phyloP scores from a whole-genome alignment of 2,888 invertebrate genomes.

The Drosophila robusta region DNA sequence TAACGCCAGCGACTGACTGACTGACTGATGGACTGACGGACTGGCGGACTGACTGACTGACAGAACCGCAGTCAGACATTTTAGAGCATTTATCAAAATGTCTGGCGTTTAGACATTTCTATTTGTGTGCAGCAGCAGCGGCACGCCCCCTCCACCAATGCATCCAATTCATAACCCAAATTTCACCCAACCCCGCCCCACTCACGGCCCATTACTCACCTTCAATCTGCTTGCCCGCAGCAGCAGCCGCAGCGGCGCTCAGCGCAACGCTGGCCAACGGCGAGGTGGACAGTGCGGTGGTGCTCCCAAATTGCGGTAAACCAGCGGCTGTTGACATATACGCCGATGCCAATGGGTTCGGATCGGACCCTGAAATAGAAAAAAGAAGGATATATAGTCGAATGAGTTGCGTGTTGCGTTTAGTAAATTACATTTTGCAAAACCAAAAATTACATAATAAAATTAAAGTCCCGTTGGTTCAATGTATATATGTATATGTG shows the following conservation, averaged over 20 bases:
- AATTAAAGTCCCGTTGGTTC: slow-evolving; percentile 35
- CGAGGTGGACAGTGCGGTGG: slow-evolving; percentile 87
- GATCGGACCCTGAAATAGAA: slow-evolving; percentile 78
- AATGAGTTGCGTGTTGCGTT: slow-evolving; percentile 14
- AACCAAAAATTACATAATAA: slow-evolving; percentile 28
- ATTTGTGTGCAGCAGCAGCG: slow-evolving; percentile 47
- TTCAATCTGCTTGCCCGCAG: slow-evolving; percentile 96
- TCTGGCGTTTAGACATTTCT: slow-evolving; percentile 71
- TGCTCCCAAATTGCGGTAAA: slow-evolving; percentile 87
- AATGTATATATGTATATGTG: background rate
- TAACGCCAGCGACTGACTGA: slow-evolving; percentile 11
- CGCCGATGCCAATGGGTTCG: slow-evolving; percentile 87
- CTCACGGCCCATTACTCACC: slow-evolving; percentile 85
- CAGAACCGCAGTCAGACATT: slow-evolving; percentile 61
- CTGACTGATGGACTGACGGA: slow-evolving; percentile 2
- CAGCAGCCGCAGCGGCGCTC: slow-evolving; percentile 91
- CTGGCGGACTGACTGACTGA: slow-evolving; percentile 17
- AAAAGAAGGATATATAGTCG: background rate
- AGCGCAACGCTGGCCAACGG: slow-evolving; percentile 88
- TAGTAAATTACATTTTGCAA: slow-evolving; percentile 41
- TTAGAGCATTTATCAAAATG: slow-evolving; percentile 81
- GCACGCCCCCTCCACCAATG: slow-evolving; percentile 1
- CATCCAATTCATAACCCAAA: slow-evolving; percentile 5
- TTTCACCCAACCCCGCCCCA: background rate
- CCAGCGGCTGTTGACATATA: slow-evolving; percentile 86